Conservation (phyloP, 2,888 invertebrate genomes). For the Phengaris arion region DNA sequence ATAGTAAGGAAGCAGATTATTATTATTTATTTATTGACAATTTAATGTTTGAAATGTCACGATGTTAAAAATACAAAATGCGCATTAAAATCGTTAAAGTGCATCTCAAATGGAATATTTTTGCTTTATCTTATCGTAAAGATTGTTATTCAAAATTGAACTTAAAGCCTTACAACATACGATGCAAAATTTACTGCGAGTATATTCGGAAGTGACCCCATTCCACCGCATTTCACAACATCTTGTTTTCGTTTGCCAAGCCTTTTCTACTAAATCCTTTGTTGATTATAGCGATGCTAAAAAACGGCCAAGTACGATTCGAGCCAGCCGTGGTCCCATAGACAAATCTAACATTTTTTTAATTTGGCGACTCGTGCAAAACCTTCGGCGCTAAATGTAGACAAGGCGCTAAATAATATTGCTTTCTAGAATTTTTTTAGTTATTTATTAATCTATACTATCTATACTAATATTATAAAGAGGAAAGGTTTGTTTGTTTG, state of each 20-base stretch:
- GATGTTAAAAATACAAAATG: not conserved
- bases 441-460: too few relatives aligned
- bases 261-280: constrained; percentile 23
- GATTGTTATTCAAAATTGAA: not conserved
- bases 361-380: too few relatives aligned
- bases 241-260: constrained; percentile 22
- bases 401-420: too few relatives aligned
- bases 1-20: not conserved
- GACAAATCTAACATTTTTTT: too few relatives aligned
- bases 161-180: not conserved
- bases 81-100: constrained; percentile 15
- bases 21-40: not conserved
- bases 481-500: too few relatives aligned
- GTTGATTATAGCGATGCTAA: not conserved
- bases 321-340: too few relatives aligned
- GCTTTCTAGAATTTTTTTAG: too few relatives aligned
- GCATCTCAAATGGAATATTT: constrained; percentile 24
- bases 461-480: too few relatives aligned
- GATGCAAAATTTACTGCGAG: not conserved
- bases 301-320: not conserved
- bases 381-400: too few relatives aligned
- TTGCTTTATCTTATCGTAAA: constrained; percentile 27
- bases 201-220: constrained; percentile 36
- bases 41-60: constrained; percentile 1
- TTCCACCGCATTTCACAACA: constrained; percentile 33